Base-by-base conservation (phyloP, 2,888 invertebrate genomes). In the Epistrophe grossulariae region DNA sequence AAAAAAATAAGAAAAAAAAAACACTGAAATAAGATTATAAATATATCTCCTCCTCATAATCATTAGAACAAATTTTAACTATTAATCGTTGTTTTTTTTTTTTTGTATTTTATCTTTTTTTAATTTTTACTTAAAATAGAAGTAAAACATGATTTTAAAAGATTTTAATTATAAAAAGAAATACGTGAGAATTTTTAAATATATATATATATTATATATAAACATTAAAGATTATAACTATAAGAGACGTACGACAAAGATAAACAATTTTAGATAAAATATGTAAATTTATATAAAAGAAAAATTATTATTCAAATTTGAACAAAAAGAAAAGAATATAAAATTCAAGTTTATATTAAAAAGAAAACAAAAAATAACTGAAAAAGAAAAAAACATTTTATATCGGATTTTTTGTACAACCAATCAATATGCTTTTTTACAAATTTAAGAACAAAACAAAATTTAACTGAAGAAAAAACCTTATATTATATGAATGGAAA, bases 381-480 rank as follows among this genome's bases (percentile, higher is more conserved):
- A 59, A 59, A 35, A 38, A 79, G 62, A 72, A 68, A 6, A 79
- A 74, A 71, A 71, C 62, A 76, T 87, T 83, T 87, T 87, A 76
- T 87, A 87, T 83, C 76, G 57, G 87, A 83, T 87, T 87, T 87
- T 87, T 83, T 83, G 83, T 87, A 87, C 82, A 87, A 87, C 87
- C 87, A 87, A 87, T 82, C 87, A 87, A 87, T 87, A 83, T 87
- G 87, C 87, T 87, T 87, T n/a, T 87, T 83, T 83, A 83, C 59
- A 76, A 79, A 76, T 78, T 76, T 87, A 82, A 83, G 87, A 76
- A 79, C 52, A 81, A 79, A 68, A 55, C 55, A 72, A 72, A 70
- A 64, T 50, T 71, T 55, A 52, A 80, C 62, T 79, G 66, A 78
- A 59, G 59, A 84, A 84, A 24, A 57, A n/a, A n/a, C n/a, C n/a